Percentiles rank a stretch among this genome's conserved stretches.
phyloP scores from a whole-genome alignment of 2,888 invertebrate species.

The Microctonus aethiopoides region DNA sequence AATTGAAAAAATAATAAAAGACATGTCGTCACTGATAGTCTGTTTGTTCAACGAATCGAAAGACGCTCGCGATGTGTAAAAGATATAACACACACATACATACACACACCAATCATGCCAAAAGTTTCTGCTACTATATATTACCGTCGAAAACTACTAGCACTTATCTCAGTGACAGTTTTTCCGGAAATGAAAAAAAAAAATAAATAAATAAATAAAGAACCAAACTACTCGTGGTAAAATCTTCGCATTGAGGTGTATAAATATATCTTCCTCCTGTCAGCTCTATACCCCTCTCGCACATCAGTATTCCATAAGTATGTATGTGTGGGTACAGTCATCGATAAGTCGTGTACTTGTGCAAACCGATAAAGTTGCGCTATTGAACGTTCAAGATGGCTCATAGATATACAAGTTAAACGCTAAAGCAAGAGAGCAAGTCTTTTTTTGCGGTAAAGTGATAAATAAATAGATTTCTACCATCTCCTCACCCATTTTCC shows the following conservation, averaged over 20 bases:
- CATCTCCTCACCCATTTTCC: neutral
- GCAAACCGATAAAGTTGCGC: conserved; percentile 9
- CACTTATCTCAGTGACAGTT: neutral
- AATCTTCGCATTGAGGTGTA: neutral
- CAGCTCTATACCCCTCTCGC: neutral
- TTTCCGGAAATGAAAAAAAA: neutral
- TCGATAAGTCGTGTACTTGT: conserved; percentile 7
- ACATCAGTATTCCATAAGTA: neutral
- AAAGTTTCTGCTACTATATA: neutral
- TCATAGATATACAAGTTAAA: neutral
- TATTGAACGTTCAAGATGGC: conserved; percentile 11
- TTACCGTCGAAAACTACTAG: neutral
- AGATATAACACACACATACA: neutral
- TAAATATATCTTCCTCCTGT: neutral
- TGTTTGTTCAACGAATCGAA: neutral
- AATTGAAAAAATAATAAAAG: neutral
- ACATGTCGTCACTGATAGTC: neutral
- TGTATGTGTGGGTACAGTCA: too few relatives aligned
- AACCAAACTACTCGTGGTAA: neutral
- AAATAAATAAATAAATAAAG: neutral
- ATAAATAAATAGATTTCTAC: conserved; percentile 20
- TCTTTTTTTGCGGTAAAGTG: conserved; percentile 17
- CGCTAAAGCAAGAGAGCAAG: neutral
- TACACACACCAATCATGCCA: neutral
- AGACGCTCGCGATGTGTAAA: neutral